phyloP scores from a whole-genome alignment of 2,888 invertebrate genomes.

The Conistra vaccinii region DNA sequence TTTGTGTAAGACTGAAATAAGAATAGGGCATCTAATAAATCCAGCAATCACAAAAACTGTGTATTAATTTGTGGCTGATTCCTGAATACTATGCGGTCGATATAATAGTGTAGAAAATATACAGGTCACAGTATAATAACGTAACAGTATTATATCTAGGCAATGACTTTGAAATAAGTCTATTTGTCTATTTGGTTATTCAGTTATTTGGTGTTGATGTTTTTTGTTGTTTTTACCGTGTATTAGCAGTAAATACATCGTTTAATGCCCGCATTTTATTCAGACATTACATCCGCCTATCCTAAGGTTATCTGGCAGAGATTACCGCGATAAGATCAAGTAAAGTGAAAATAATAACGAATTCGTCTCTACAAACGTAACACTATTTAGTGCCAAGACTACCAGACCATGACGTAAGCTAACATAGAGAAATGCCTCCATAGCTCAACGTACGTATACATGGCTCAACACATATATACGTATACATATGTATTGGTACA shows the following conservation, averaged over 20 bases:
- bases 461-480: neutral
- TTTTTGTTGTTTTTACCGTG: no score
- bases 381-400: conserved; percentile 5
- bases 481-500: neutral
- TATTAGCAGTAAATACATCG: neutral
- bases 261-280: neutral
- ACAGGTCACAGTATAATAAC: no score
- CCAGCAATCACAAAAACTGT: no score
- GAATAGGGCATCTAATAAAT: no score
- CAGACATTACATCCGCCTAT: neutral
- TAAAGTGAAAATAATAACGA: conserved; percentile 1
- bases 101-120: no score
- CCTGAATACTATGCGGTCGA: no score
- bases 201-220: no score
- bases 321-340: neutral
- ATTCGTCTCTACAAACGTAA: neutral
- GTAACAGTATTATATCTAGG: no score
- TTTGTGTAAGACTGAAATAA: no score
- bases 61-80: no score
- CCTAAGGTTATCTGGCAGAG: neutral
- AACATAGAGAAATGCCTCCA: conserved; percentile 6
- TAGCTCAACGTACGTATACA: conserved; percentile 10
- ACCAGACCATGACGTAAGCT: conserved; percentile 9
- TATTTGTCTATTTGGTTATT: no score
- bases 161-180: no score